Percentiles rank a stretch among this genome's conserved stretches.
These are phyloP conservation scores for Lagria hirta DNA, from an alignment of 2,888 invertebrate genomes.

Conservation along the genomic window DNA sequence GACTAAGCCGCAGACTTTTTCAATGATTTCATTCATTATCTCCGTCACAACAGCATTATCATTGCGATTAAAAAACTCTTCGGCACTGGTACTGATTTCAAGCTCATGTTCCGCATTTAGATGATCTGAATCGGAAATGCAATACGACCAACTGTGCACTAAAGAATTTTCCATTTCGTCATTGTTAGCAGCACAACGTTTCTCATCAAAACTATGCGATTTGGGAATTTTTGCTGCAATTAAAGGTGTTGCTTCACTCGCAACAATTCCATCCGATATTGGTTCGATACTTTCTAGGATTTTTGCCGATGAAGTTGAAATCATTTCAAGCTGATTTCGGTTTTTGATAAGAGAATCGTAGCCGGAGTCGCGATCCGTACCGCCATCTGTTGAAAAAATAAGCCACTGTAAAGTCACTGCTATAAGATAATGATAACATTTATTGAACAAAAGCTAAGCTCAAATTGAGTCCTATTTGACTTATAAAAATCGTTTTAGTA, in stretches of 20 bases:
- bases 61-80: slow-evolving; percentile 64
- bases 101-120: slow-evolving; percentile 55
- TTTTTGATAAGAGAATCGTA: slow-evolving; percentile 44
- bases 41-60: slow-evolving; percentile 58
- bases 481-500: no score
- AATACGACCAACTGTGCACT: slow-evolving; percentile 61
- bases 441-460: no score
- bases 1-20: slow-evolving; percentile 53
- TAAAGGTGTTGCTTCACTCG: slow-evolving; percentile 38
- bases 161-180: slow-evolving; percentile 55
- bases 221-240: slow-evolving; percentile 42
- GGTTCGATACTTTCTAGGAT: slow-evolving; percentile 51
- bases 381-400: slow-evolving; percentile 17
- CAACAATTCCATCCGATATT: slow-evolving; percentile 50
- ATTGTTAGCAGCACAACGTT: slow-evolving; percentile 43
- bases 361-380: slow-evolving; percentile 44
- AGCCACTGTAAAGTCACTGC: no score
- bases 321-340: slow-evolving; percentile 37
- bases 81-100: slow-evolving; percentile 65
- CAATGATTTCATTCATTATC: slow-evolving; percentile 61
- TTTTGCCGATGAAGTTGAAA: slow-evolving; percentile 27
- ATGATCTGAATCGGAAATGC: slow-evolving; percentile 55
- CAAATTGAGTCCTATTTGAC: no score
- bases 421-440: no score
- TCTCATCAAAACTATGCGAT: slow-evolving; percentile 53